These are phyloP conservation scores for Ibidorhyncha struthersii DNA, from an alignment of 2,113 vertebrate species.

Conservation along the genomic window DNA sequence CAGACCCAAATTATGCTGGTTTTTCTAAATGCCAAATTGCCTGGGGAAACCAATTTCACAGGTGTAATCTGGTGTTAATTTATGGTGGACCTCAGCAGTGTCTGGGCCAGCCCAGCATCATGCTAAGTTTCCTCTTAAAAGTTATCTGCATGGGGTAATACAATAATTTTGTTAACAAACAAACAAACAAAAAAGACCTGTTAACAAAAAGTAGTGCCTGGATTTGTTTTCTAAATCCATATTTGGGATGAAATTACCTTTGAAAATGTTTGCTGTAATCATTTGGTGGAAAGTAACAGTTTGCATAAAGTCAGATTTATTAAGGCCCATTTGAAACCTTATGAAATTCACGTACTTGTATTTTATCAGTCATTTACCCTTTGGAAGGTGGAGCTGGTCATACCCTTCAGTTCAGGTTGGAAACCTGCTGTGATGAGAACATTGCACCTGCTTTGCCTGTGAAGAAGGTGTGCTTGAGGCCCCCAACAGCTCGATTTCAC, in stretches of 20 bases:
- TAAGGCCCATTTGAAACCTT: background rate
- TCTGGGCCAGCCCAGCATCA: background rate
- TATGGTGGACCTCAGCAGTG: background rate
- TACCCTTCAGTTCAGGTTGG: background rate
- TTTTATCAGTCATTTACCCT: background rate
- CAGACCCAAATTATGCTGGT: background rate
- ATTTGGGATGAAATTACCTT: background rate
- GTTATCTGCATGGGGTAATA: background rate
- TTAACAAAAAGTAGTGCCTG: background rate
- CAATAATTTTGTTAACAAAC: background rate
- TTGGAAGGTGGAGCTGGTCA: background rate
- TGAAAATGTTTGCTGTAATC: background rate
- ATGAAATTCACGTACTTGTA: accelerated
- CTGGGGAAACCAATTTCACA: background rate
- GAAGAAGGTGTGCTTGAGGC: background rate
- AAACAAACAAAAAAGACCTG: background rate
- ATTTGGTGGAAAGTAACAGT: background rate
- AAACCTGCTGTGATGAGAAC: background rate
- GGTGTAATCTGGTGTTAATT: background rate
- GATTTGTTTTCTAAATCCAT: background rate
- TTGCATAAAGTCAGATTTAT: background rate
- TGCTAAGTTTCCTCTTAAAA: background rate
- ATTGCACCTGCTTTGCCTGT: background rate
- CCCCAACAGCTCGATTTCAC: background rate
- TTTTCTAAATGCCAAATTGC: background rate